Evolutionary conservation across 1,140 invertebrate species (phyloP).

Genomic region (Psilanteris sp.): DNA sequence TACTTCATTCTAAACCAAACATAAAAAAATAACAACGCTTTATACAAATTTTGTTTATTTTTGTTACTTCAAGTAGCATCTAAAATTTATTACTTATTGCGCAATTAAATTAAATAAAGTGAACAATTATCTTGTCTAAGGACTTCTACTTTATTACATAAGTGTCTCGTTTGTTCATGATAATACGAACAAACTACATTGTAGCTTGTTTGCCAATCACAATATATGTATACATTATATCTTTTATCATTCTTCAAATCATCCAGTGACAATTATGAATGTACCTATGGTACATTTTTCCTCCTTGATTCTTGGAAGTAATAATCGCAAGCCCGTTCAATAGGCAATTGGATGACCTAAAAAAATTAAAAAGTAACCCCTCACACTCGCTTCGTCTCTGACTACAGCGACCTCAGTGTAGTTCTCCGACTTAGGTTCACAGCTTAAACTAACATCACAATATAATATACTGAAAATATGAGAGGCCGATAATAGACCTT

Average conservation of each 20-base stretch:
- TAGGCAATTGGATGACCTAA: slow-evolving; percentile 70
- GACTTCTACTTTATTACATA: slow-evolving; percentile 81
- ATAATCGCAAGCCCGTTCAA: slow-evolving; percentile 56
- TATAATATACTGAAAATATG: slow-evolving; percentile 78
- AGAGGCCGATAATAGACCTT: slow-evolving; percentile 66
- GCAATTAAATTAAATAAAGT: slow-evolving; percentile 46
- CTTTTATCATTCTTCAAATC: slow-evolving; percentile 71
- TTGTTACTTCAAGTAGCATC: slow-evolving; percentile 25
- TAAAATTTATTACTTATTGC: slow-evolving; percentile 10
- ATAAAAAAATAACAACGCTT: slow-evolving; percentile 33
- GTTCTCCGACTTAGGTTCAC: slow-evolving; percentile 73
- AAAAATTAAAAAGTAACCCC: slow-evolving; percentile 74
- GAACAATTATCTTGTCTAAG: slow-evolving; percentile 69
- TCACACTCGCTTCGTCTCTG: slow-evolving; percentile 69
- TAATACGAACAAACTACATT: slow-evolving; percentile 80
- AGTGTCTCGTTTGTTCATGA: slow-evolving; percentile 78
- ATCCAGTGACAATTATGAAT: slow-evolving; percentile 76
- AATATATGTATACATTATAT: slow-evolving; percentile 74
- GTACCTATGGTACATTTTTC: slow-evolving; percentile 68
- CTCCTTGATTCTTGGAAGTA: slow-evolving; percentile 67
- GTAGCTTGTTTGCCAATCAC: slow-evolving; percentile 78
- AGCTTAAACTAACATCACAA: slow-evolving; percentile 80
- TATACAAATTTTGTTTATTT: slow-evolving; percentile 40
- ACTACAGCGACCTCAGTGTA: slow-evolving; percentile 77
- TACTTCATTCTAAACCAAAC: slow-evolving; percentile 12